A percentile compares a stretch with the other conserved stretches of the same genome.
Conservation (phyloP, 2,888 invertebrate genomes). For the Hipparchia sbordonii region DNA sequence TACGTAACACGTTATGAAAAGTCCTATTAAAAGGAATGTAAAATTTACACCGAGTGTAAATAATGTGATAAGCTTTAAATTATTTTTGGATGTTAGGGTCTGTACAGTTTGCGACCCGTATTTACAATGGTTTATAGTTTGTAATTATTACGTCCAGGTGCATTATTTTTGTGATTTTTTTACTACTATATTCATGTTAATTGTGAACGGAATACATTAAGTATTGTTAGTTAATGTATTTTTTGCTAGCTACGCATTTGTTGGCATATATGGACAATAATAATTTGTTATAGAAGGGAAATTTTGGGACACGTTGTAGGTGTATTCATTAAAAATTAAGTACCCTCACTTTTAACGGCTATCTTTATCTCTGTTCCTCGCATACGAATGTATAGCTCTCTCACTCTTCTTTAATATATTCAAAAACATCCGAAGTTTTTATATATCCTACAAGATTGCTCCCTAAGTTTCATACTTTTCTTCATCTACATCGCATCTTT, state of each 20-base stretch:
- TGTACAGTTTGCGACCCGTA: slow-evolving; percentile 51
- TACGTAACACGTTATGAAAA: no score
- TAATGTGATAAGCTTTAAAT: slow-evolving; percentile 79
- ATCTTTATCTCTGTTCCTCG: neutral
- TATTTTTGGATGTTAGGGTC: slow-evolving; percentile 69
- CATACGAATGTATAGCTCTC: neutral
- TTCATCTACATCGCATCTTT: neutral
- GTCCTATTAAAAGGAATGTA: slow-evolving; percentile 30
- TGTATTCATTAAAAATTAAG: neutral
- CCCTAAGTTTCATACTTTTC: neutral
- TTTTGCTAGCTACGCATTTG: slow-evolving; percentile 30
- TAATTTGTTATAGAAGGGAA: neutral
- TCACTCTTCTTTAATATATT: neutral
- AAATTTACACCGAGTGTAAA: slow-evolving; percentile 63
- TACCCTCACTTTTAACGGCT: neutral
- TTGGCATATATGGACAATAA: slow-evolving; percentile 23
- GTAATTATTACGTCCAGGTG: slow-evolving; percentile 59
- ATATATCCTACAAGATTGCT: neutral
- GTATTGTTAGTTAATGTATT: slow-evolving; percentile 22
- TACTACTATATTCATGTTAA: slow-evolving; percentile 57
- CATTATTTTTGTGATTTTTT: slow-evolving; percentile 71
- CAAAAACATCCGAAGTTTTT: neutral
- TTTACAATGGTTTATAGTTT: slow-evolving; percentile 50
- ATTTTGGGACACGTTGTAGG: slow-evolving; percentile 4
- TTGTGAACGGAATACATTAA: slow-evolving; percentile 29